Conservation (phyloP, 2,113 vertebrate genomes). For the Notarius lentiginosus region DNA sequence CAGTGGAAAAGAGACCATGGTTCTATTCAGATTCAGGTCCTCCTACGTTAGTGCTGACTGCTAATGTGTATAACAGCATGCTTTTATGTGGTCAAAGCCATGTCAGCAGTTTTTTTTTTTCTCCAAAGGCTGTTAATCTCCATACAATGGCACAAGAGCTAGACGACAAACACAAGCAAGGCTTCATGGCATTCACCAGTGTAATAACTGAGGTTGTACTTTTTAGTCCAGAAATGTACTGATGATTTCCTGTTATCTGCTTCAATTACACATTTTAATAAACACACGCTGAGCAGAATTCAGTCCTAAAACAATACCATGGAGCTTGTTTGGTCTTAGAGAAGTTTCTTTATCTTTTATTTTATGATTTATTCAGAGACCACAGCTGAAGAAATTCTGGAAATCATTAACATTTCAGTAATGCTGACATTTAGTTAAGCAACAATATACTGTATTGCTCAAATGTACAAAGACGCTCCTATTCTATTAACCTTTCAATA, state of each 20-base stretch:
- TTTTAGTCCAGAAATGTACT: background rate
- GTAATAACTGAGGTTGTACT: background rate
- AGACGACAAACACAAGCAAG: constrained; percentile 19
- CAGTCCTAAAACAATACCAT: background rate
- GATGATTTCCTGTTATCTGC: background rate
- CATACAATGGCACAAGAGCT: constrained; percentile 41
- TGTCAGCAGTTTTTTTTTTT: constrained; percentile 53
- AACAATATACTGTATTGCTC: constrained; percentile 45
- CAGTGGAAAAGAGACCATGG: constrained; percentile 25
- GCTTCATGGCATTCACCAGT: constrained; percentile 15
- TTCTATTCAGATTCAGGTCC: constrained; percentile 26
- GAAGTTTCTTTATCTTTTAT: background rate
- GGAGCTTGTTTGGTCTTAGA: background rate
- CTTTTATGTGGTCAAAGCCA: constrained; percentile 45
- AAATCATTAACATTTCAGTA: constrained; percentile 58
- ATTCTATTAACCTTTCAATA: constrained; percentile 58
- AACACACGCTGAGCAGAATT: background rate
- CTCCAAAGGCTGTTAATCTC: constrained; percentile 51
- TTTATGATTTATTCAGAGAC: background rate
- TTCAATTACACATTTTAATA: background rate
- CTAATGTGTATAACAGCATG: constrained; percentile 36
- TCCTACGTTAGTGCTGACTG: constrained; percentile 28
- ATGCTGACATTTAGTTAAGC: constrained; percentile 56
- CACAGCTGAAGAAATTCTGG: constrained; percentile 25
- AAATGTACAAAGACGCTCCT: constrained; percentile 50